A percentile compares a stretch with the other conserved stretches of the same genome.
Evolutionary conservation across 2,888 invertebrate species (phyloP).

Genomic region (Coleophora flavipennella): DNA sequence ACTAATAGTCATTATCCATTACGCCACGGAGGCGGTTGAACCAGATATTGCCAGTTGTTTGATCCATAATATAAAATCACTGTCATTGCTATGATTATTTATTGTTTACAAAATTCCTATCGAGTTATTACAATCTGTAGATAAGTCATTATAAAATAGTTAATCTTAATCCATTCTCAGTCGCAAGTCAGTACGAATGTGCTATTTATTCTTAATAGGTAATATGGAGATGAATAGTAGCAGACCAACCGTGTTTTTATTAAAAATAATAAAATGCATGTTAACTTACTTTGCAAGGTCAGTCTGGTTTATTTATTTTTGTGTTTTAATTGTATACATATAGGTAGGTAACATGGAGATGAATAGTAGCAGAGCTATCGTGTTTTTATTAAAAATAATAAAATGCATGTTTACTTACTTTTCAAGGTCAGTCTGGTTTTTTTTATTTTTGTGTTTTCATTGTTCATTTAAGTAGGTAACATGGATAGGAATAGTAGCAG

Average conservation of each 20-base stretch:
- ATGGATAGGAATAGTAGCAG: slow-evolving; percentile 1
- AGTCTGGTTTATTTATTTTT: slow-evolving; percentile 4
- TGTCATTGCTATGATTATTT: slow-evolving; percentile 1
- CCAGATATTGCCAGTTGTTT: no score
- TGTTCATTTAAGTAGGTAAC: no score
- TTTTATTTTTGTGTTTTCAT: no score
- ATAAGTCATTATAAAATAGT: neutral
- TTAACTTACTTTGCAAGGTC: slow-evolving; percentile 29
- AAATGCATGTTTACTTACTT: slow-evolving; percentile 24
- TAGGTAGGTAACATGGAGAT: neutral
- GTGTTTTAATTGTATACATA: no score
- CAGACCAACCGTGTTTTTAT: slow-evolving; percentile 13
- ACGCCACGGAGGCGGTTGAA: no score
- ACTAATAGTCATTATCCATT: no score
- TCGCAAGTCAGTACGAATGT: no score
- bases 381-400: slow-evolving; percentile 20
- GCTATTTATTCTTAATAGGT: no score
- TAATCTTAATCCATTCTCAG: no score
- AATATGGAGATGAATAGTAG: neutral
- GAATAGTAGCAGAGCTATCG: slow-evolving; percentile 5
- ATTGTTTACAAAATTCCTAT: slow-evolving; percentile 10
- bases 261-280: slow-evolving; percentile 24
- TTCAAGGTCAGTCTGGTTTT: slow-evolving; percentile 24
- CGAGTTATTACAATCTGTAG: neutral
- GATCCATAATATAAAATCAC: no score